Evolutionary conservation across 2,797 vertebrate species (phyloP).

Genomic region (Liasis olivaceus): DNA sequence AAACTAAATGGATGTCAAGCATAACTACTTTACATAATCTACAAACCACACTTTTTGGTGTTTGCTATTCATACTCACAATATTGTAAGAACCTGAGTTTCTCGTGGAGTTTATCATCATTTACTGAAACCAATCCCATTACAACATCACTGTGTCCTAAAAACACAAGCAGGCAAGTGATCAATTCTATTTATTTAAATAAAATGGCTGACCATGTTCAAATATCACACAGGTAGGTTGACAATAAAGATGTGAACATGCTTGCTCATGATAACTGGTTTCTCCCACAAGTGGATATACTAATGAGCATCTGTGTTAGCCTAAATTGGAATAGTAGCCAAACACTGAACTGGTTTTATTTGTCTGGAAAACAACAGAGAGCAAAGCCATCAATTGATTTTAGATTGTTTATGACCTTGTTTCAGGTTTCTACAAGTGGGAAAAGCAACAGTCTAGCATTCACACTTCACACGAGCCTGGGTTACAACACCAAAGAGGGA

Average conservation of each 20-base stretch:
- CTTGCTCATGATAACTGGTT: neutral
- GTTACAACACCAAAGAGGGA: neutral
- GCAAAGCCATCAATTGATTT: neutral
- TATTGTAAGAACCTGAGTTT: slow-evolving; percentile 89
- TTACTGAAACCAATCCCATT: slow-evolving; percentile 90
- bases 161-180: slow-evolving; percentile 30
- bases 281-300: neutral
- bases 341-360: neutral
- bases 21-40: neutral
- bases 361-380: neutral
- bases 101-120: slow-evolving; percentile 77
- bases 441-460: neutral
- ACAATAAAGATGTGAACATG: neutral
- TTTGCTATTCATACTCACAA: slow-evolving; percentile 73
- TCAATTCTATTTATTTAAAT: neutral
- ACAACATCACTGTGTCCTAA: slow-evolving; percentile 93
- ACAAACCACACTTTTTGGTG: neutral
- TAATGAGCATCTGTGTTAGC: neutral
- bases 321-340: neutral
- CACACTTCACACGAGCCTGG: neutral
- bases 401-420: neutral
- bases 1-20: neutral
- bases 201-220: neutral
- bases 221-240: neutral
- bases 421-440: neutral